Conservation (phyloP, 2,113 vertebrate species). For the Oncorhynchus tshawytscha region DNA sequence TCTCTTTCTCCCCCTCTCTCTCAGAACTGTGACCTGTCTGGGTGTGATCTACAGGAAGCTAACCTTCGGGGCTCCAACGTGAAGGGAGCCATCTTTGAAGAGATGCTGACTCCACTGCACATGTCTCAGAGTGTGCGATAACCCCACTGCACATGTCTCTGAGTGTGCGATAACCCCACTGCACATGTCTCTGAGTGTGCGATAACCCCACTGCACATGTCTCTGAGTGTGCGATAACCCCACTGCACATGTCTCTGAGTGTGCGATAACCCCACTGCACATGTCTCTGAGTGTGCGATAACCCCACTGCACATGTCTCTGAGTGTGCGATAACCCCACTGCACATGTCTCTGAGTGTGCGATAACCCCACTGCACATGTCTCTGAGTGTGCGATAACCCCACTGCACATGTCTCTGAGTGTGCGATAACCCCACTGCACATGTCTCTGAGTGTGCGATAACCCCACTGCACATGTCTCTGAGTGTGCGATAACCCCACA, state of each 20-base stretch:
- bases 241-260: slow-evolving; percentile 29
- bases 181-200: slow-evolving; percentile 29
- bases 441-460: slow-evolving; percentile 27
- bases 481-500: too few species aligned
- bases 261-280: too few species aligned
- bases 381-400: slow-evolving; percentile 27
- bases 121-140: slow-evolving; percentile 69
- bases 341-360: slow-evolving; percentile 42
- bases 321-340: too few species aligned
- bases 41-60: slow-evolving; percentile 94
- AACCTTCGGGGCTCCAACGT: slow-evolving; percentile 93
- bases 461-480: too few species aligned
- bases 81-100: slow-evolving; percentile 95
- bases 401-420: slow-evolving; percentile 42
- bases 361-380: too few species aligned
- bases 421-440: too few species aligned
- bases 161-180: too few species aligned
- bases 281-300: slow-evolving; percentile 40
- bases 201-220: too few species aligned
- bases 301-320: slow-evolving; percentile 32
- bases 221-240: slow-evolving; percentile 42
- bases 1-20: not conserved
- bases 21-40: slow-evolving; percentile 93
- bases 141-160: slow-evolving; percentile 44
- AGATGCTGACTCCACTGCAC: slow-evolving; percentile 94